Percentiles rank a stretch among this genome's conserved stretches.
phyloP scores from a whole-genome alignment of 2,888 invertebrate genomes.

The Cephus rjabovi region DNA sequence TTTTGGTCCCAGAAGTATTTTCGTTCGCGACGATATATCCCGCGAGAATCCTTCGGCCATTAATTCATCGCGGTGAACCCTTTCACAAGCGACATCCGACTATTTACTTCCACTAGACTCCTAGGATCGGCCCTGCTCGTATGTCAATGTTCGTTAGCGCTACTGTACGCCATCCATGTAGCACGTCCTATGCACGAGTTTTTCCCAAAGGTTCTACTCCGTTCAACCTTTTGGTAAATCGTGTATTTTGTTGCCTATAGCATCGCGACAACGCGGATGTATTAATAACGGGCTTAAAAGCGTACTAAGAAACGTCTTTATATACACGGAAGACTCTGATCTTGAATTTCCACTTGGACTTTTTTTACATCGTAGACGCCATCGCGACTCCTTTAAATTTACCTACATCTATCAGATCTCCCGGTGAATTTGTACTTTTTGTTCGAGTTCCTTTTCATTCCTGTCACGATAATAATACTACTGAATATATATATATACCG shows the following conservation, averaged over 20 bases:
- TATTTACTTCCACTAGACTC: constrained; percentile 1
- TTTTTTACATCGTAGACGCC: not conserved
- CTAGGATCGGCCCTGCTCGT: not conserved
- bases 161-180: not conserved
- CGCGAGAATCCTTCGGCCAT: constrained; percentile 22
- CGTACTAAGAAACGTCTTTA: not conserved
- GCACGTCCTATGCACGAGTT: not conserved
- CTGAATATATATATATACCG: not conserved
- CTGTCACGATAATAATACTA: not conserved
- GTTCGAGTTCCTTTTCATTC: not conserved
- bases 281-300: not conserved
- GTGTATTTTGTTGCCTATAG: not conserved
- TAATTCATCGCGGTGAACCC: constrained; percentile 28
- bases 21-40: constrained; percentile 27
- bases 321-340: not conserved
- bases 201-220: not conserved
- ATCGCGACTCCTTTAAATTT: not conserved
- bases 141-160: constrained; percentile 1
- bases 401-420: not conserved
- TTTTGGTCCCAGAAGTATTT: constrained; percentile 37
- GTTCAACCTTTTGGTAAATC: not conserved
- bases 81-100: constrained; percentile 13
- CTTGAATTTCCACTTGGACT: not conserved
- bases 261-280: not conserved
- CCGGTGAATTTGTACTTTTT: not conserved